phyloP scores from a whole-genome alignment of 2,888 invertebrate species.

The Dexiosoma caninum region DNA sequence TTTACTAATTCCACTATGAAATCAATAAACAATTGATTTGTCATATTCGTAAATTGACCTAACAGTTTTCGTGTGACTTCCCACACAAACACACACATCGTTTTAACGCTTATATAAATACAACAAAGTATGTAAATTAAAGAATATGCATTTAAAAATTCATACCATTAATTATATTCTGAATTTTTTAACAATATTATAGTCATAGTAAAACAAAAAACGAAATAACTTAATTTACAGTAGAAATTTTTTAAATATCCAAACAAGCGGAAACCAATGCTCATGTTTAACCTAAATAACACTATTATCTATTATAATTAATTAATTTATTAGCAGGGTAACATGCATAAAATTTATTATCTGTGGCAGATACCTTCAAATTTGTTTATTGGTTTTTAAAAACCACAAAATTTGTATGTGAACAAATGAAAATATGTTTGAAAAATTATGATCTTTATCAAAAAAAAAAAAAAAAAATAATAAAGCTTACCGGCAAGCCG shows the following conservation, averaged over 20 bases:
- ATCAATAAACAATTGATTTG: too few relatives aligned
- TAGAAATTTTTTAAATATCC: neutral
- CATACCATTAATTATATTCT: too few relatives aligned
- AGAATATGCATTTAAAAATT: too few relatives aligned
- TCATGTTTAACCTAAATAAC: neutral
- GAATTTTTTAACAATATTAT: too few relatives aligned
- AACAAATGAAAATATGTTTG: constrained; percentile 1
- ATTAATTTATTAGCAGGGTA: neutral
- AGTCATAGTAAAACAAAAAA: too few relatives aligned
- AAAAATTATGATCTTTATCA: constrained; percentile 9
- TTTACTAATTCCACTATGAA: too few relatives aligned
- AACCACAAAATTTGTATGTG: neutral
- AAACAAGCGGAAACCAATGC: constrained; percentile 29
- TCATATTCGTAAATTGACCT: too few relatives aligned
- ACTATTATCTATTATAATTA: constrained; percentile 3
- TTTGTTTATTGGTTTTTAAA: neutral
- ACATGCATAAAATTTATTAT: neutral
- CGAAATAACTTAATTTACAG: neutral
- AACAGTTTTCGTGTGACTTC: too few relatives aligned
- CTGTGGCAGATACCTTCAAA: neutral
- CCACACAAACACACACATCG: too few relatives aligned
- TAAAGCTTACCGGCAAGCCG: constrained; percentile 33
- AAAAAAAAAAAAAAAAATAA: neutral
- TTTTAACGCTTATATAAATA: too few relatives aligned
- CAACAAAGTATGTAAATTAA: too few relatives aligned